phyloP scores from a whole-genome alignment of 2,888 invertebrate species.

The Sesia apiformis region DNA sequence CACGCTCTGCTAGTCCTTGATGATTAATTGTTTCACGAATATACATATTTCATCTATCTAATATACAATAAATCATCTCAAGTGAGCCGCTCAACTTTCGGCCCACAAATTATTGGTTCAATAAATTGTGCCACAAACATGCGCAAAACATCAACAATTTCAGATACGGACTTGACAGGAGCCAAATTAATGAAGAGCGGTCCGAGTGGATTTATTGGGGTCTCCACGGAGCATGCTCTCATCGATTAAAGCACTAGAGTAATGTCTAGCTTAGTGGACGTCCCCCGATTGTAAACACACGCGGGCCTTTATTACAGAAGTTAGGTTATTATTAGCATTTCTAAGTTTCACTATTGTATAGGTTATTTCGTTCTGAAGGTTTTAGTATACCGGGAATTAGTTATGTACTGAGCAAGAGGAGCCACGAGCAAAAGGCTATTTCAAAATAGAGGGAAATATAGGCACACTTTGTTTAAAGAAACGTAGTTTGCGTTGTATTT shows the following conservation, averaged over 20 bases:
- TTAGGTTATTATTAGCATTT: too few relatives aligned
- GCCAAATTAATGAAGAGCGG: constrained; percentile 62
- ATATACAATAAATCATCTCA: constrained; percentile 27
- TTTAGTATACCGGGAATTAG: too few relatives aligned
- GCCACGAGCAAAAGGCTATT: too few relatives aligned
- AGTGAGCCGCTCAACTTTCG: constrained; percentile 28
- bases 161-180: constrained; percentile 57
- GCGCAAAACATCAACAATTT: constrained; percentile 67
- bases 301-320: too few relatives aligned
- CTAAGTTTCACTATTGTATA: too few relatives aligned
- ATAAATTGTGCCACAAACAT: constrained; percentile 55
- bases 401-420: too few relatives aligned
- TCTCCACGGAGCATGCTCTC: constrained; percentile 26
- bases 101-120: constrained; percentile 46
- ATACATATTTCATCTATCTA: not conserved
- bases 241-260: constrained; percentile 28
- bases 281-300: too few relatives aligned
- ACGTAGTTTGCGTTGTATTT: too few relatives aligned
- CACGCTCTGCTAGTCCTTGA: not conserved
- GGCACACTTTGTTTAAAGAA: too few relatives aligned
- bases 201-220: constrained; percentile 57
- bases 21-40: not conserved
- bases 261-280: constrained; percentile 7
- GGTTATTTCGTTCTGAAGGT: too few relatives aligned
- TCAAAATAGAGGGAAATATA: too few relatives aligned